Conservation (phyloP, 2,888 invertebrate genomes). For the Octodonta nipae region DNA sequence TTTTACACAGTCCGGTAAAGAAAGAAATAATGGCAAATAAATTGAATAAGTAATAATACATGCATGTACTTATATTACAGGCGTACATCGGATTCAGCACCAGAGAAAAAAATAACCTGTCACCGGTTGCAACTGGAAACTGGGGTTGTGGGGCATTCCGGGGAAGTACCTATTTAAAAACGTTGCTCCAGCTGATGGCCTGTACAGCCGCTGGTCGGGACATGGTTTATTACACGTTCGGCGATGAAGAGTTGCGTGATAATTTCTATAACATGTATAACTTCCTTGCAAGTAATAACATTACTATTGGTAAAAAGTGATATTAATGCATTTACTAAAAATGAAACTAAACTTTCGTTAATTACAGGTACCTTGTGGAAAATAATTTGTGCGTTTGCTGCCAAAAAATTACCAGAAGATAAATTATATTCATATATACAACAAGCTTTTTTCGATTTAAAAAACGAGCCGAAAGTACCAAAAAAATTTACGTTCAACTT, state of each 20-base stretch:
- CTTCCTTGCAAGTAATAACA: slow-evolving; percentile 41
- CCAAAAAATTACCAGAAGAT: slow-evolving; percentile 29
- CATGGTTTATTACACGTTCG: slow-evolving; percentile 75
- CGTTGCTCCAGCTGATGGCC: slow-evolving; percentile 67
- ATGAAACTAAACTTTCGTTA: slow-evolving; percentile 2
- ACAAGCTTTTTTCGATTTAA: slow-evolving; percentile 34
- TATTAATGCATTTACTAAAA: slow-evolving; percentile 3
- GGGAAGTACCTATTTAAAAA: slow-evolving; percentile 59
- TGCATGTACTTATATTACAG: slow-evolving; percentile 32
- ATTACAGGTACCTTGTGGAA: slow-evolving; percentile 44
- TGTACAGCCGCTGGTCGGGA: slow-evolving; percentile 44
- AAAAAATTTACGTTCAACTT: slow-evolving; percentile 16
- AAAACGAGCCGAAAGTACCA: slow-evolving; percentile 22
- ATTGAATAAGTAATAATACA: too few species aligned
- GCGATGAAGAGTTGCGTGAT: slow-evolving; percentile 49
- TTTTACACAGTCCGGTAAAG: too few species aligned
- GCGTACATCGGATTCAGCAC: slow-evolving; percentile 57
- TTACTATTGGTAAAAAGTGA: slow-evolving; percentile 44
- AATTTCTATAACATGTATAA: slow-evolving; percentile 50
- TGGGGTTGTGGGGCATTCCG: slow-evolving; percentile 90
- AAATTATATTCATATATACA: slow-evolving; percentile 41
- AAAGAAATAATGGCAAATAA: too few species aligned
- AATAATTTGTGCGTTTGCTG: slow-evolving; percentile 39
- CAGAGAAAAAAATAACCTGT: slow-evolving; percentile 34
- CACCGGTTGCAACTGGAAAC: slow-evolving; percentile 74